These are phyloP conservation scores for Lasioglossum morio DNA, from an alignment of 2,888 invertebrate genomes.

Conservation along the genomic window DNA sequence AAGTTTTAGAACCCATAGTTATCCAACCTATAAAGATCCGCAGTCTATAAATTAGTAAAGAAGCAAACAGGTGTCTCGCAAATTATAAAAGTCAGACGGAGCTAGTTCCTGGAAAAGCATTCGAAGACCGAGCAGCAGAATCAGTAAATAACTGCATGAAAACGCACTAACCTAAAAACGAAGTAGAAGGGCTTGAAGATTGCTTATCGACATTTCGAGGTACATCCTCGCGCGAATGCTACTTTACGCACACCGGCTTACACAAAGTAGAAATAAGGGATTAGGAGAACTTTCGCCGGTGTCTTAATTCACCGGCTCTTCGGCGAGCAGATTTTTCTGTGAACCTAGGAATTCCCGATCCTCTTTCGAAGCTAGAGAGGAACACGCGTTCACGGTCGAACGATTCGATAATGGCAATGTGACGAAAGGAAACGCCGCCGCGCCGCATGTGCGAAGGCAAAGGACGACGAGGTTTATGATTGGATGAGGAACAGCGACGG, in stretches of 20 bases:
- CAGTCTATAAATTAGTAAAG: too few species aligned
- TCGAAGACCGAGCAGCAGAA: background rate
- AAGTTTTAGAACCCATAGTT: too few species aligned
- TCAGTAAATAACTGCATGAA: background rate
- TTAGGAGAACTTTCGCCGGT: background rate
- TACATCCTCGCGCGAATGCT: background rate
- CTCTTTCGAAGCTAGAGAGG: too few species aligned
- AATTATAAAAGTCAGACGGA: too few species aligned
- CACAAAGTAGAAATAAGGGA: background rate
- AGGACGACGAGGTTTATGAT: constrained; percentile 39
- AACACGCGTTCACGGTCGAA: constrained; percentile 1
- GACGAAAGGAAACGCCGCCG: constrained; percentile 46
- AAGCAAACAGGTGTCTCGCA: too few species aligned
- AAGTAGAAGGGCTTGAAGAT: background rate
- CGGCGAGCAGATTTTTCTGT: background rate
- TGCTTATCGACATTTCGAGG: background rate
- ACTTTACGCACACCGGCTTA: background rate
- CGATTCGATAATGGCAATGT: background rate
- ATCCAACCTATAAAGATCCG: too few species aligned
- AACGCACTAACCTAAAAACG: background rate
- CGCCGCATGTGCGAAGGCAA: constrained; percentile 22
- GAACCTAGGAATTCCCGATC: background rate
- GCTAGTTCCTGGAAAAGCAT: background rate
- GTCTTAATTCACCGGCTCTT: background rate
- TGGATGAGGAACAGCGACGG: constrained; percentile 51